phyloP scores from a whole-genome alignment of 2,797 vertebrate species.

The Girardinus metallicus region DNA sequence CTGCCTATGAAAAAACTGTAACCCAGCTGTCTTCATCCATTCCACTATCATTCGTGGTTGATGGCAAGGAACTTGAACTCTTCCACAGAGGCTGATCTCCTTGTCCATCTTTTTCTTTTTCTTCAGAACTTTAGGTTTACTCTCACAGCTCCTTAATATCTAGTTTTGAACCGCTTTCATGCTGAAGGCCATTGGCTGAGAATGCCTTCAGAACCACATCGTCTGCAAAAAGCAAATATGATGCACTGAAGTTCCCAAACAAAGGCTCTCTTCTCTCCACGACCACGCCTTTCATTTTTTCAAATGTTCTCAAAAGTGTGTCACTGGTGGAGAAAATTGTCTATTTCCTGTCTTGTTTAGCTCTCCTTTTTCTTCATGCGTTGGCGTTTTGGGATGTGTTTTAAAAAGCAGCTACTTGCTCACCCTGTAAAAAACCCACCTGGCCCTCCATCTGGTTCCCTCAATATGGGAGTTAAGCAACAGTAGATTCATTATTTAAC shows the following conservation, averaged over 20 bases:
- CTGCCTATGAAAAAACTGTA: background rate
- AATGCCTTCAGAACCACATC: background rate
- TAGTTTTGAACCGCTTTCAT: background rate
- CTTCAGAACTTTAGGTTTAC: background rate
- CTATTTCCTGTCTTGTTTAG: slow-evolving; percentile 39
- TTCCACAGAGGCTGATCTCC: background rate
- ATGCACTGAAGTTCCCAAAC: no score
- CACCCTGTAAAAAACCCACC: slow-evolving; percentile 53
- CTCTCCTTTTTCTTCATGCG: slow-evolving; percentile 14
- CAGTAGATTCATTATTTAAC: slow-evolving; percentile 21
- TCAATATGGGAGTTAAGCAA: slow-evolving; percentile 35
- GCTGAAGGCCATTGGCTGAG: background rate
- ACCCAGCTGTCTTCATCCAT: background rate
- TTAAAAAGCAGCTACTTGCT: slow-evolving; percentile 36
- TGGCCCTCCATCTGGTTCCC: slow-evolving; percentile 57
- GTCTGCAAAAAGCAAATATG: background rate
- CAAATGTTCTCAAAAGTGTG: slow-evolving; percentile 16
- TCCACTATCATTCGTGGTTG: background rate
- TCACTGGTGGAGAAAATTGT: slow-evolving; percentile 44
- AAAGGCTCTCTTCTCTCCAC: background rate
- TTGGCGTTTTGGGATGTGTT: slow-evolving; percentile 25
- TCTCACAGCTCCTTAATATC: background rate
- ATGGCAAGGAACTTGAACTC: background rate
- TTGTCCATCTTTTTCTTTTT: background rate
- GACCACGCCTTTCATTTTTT: background rate